A percentile compares a stretch with the other conserved stretches of the same genome.
Conservation (phyloP, 1,140 invertebrate genomes). For the Belonocnema kinseyi region DNA sequence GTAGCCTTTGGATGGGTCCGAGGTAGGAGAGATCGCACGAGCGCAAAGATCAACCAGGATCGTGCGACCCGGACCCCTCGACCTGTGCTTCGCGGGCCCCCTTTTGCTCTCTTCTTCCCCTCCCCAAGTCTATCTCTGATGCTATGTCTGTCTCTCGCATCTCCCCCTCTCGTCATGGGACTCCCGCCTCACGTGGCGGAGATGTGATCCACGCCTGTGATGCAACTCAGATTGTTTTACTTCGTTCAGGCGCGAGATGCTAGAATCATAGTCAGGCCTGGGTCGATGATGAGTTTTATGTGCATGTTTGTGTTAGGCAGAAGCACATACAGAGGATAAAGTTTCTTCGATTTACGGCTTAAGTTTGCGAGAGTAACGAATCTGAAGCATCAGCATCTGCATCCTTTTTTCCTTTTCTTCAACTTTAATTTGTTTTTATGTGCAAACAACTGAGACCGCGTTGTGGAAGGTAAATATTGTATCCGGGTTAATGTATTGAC, state of each 20-base stretch:
- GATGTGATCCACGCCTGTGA: conserved; percentile 71
- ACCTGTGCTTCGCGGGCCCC: conserved; percentile 59
- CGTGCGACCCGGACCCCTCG: conserved; percentile 75
- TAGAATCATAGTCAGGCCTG: conserved; percentile 59
- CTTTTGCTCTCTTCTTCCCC: conserved; percentile 47
- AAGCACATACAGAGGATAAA: not conserved
- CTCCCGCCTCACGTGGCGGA: conserved; percentile 63
- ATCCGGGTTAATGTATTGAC: too few species aligned
- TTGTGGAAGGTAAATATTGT: too few species aligned
- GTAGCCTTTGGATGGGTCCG: conserved; percentile 65
- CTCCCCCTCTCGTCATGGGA: conserved; percentile 38
- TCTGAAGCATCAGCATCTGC: too few species aligned
- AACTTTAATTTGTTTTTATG: too few species aligned
- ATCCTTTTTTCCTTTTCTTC: too few species aligned
- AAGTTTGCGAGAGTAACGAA: not conserved
- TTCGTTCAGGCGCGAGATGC: conserved; percentile 43
- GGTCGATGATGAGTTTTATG: conserved; percentile 39
- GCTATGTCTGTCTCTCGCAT: conserved; percentile 34
- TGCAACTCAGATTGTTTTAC: conserved; percentile 67
- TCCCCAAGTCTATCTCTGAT: conserved; percentile 40
- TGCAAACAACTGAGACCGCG: too few species aligned
- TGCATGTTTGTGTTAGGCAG: not conserved
- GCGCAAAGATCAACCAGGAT: conserved; percentile 75
- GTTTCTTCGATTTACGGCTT: not conserved
- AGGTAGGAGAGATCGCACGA: conserved; percentile 71